Evolutionary conservation across 2,113 vertebrate species (phyloP).

Genomic region (Vombatus ursinus): DNA sequence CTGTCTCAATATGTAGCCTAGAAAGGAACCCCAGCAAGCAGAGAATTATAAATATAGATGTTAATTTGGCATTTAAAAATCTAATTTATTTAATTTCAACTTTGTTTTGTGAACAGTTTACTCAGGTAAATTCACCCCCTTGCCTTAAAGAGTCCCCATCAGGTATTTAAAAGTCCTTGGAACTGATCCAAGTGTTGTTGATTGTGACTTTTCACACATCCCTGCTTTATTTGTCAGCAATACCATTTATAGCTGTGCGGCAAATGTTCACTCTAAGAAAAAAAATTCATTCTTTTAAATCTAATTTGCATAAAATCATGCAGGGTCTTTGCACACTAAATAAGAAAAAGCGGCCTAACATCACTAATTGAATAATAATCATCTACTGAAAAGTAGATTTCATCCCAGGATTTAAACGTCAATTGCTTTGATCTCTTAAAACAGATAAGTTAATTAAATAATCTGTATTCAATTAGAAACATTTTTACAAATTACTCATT

Average conservation of each 20-base stretch:
- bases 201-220: slow-evolving; percentile 63
- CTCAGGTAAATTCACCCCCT: slow-evolving; percentile 49
- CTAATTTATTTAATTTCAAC: slow-evolving; percentile 50
- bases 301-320: slow-evolving; percentile 48
- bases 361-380: slow-evolving; percentile 39
- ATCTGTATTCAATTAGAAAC: background rate
- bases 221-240: slow-evolving; percentile 57
- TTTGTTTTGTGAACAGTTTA: slow-evolving; percentile 36
- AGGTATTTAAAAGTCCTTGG: slow-evolving; percentile 64
- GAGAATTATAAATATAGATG: slow-evolving; percentile 43
- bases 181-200: slow-evolving; percentile 8
- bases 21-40: slow-evolving; percentile 34
- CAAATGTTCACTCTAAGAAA: slow-evolving; percentile 38
- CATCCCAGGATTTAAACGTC: background rate
- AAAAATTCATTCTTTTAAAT: slow-evolving; percentile 22
- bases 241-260: slow-evolving; percentile 51
- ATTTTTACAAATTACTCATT: slow-evolving; percentile 38
- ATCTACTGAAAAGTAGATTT: background rate
- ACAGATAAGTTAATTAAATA: background rate
- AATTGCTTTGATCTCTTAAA: background rate
- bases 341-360: slow-evolving; percentile 35
- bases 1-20: slow-evolving; percentile 26
- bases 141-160: slow-evolving; percentile 51
- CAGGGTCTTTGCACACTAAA: slow-evolving; percentile 26
- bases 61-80: slow-evolving; percentile 32